Evolutionary conservation across 92 coral and sea anemone genomes (phyloP).

Genomic region (Phenganax stokvisi): DNA sequence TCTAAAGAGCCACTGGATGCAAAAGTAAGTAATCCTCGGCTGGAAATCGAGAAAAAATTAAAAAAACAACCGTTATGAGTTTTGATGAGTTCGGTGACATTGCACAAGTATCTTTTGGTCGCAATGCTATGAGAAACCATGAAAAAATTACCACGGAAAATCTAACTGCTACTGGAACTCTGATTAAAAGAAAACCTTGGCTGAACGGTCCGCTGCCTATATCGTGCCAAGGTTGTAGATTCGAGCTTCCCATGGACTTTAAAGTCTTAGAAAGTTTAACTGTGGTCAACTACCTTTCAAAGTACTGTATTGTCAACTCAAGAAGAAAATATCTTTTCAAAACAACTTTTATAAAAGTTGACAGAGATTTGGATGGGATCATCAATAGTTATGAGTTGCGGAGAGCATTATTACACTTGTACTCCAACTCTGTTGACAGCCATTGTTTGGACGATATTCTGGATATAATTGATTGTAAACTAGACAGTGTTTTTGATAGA

Average conservation of each 20-base stretch:
- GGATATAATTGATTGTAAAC: slow-evolving; percentile 60
- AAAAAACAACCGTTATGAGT: background rate
- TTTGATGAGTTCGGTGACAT: slow-evolving; percentile 9
- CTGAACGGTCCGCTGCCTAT: slow-evolving; percentile 86
- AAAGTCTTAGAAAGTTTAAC: slow-evolving; percentile 66
- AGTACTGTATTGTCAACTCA: slow-evolving; percentile 71
- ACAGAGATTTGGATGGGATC: slow-evolving; percentile 78
- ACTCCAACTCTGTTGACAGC: slow-evolving; percentile 66
- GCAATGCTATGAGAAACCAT: background rate
- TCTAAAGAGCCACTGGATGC: background rate
- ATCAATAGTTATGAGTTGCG: slow-evolving; percentile 71
- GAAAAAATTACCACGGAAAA: background rate
- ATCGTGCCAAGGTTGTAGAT: slow-evolving; percentile 79
- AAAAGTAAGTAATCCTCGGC: background rate
- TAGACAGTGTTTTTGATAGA: slow-evolving; percentile 55
- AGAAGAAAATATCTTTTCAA: slow-evolving; percentile 72
- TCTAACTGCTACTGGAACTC: background rate
- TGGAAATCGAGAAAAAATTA: background rate
- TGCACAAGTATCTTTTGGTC: slow-evolving; percentile 19
- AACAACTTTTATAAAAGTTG: slow-evolving; percentile 78
- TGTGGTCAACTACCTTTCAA: slow-evolving; percentile 71
- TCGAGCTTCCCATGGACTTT: slow-evolving; percentile 95
- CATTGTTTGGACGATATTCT: slow-evolving; percentile 67
- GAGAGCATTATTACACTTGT: slow-evolving; percentile 70
- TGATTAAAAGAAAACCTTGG: slow-evolving; percentile 52